Base-by-base conservation (phyloP, 1,140 invertebrate species). In the Tyrophagus putrescentiae region DNA sequence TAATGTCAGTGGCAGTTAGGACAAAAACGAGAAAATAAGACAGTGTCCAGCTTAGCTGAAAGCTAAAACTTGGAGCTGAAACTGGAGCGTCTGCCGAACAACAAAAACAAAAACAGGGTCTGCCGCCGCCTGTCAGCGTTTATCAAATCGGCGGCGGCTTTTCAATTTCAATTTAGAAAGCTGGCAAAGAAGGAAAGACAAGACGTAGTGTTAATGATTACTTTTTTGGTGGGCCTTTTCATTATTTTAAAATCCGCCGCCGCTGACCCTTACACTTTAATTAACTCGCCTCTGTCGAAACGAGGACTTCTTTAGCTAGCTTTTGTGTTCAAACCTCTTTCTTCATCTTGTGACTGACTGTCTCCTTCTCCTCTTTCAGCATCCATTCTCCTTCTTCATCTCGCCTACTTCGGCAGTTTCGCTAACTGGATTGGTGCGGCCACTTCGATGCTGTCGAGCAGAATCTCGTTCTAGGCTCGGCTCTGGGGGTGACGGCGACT, bases 371-470 rank as follows among this genome's bases (percentile, higher is more conserved):
- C 31, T 48, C 7, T 9, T 48, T 25, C 21, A 48, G 21, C 31
- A 7, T 48, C 31, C 31, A 25, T 7, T 18, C 23, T 21, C 18
- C 31, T 18, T 6, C 18, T 48, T 48, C 45, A 13, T 48, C 21
- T 7, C 45, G 45, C n/a, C n/a, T n/a, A n/a, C n/a, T n/a, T n/a
- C n/a, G n/a, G n/a, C n/a, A n/a, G n/a, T n/a, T n/a, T n/a, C n/a
- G 31, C 45, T 7, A 48, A 48, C 45, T 48, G 45, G 45, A 48
- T 48, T 48, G 23, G 45, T 48, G 45, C 21, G 21, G 45, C 18
- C 45, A 48, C 31, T 18, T 48, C 45, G 45, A 7, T 48, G 7
- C 18, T 48, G 18, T 48, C 21, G 45, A 48, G 45, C 18, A 6
- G 7, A 48, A 48, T 48, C 21, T n/a, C 45, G 21, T 48, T 48